A percentile compares a stretch with the other conserved stretches of the same genome.
Conservation (phyloP, 2,888 invertebrate species). For the Atrina japonica region DNA sequence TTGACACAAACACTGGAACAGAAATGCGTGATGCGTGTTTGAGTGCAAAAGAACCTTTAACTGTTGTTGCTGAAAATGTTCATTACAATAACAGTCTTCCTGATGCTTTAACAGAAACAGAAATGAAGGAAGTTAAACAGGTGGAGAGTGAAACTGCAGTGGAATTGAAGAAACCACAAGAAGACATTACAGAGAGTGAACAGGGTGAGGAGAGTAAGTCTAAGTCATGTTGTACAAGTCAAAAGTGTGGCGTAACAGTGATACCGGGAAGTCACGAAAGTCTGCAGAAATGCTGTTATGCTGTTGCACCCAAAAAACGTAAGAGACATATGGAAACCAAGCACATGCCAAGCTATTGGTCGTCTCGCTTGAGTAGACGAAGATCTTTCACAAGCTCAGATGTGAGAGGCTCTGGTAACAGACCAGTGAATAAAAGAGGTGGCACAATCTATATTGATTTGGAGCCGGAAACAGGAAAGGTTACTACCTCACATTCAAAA, state of each 20-base stretch:
- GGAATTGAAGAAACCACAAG: neutral
- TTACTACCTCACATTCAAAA: conserved; percentile 3
- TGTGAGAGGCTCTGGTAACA: neutral
- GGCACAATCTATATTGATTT: conserved; percentile 68
- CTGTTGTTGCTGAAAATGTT: neutral
- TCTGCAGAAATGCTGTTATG: conserved; percentile 74
- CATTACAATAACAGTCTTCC: neutral
- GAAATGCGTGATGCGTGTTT: neutral
- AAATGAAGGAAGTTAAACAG: neutral
- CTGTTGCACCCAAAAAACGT: conserved; percentile 76
- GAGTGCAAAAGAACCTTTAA: neutral
- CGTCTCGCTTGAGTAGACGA: conserved; percentile 49
- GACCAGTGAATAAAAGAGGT: conserved; percentile 23
- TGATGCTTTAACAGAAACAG: neutral
- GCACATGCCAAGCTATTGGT: conserved; percentile 56
- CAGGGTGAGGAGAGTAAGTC: too few species aligned
- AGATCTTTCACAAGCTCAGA: conserved; percentile 30
- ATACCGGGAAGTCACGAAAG: conserved; percentile 69
- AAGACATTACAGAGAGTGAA: neutral
- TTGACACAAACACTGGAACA: neutral
- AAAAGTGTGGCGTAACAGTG: conserved; percentile 69
- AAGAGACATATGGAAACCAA: conserved; percentile 74
- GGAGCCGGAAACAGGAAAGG: conserved; percentile 46
- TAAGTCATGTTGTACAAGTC: conserved; percentile 62
- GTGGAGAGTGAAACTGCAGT: neutral